Conservation (phyloP, 2,797 vertebrate species). For the Muscicapa comitata region DNA sequence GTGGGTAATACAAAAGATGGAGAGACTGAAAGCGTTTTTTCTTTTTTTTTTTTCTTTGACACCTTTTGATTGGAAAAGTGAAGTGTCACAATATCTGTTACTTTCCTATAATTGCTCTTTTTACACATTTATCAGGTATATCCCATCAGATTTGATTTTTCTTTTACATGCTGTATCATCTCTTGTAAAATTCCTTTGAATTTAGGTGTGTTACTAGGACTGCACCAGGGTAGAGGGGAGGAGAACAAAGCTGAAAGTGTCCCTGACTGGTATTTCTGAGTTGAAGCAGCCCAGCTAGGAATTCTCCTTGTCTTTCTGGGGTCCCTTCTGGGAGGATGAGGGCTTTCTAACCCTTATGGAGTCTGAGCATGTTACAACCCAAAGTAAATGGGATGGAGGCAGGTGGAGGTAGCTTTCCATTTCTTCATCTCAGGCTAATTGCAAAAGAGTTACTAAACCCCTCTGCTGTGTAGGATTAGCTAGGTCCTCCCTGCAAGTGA, state of each 20-base stretch:
- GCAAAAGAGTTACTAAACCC: not conserved
- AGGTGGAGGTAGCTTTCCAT: not conserved
- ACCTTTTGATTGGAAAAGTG: not conserved
- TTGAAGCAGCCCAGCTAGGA: not conserved
- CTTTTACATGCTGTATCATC: not conserved
- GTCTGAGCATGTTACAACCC: not conserved
- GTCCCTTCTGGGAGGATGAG: not conserved
- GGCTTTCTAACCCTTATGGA: not conserved
- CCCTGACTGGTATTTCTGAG: not conserved
- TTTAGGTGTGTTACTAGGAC: not conserved
- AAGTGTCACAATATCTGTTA: not conserved
- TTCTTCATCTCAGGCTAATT: not conserved
- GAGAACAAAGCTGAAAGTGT: not conserved
- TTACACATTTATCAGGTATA: not conserved
- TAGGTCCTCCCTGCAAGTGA: not conserved
- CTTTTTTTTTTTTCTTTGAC: not conserved
- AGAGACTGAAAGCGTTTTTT: not conserved
- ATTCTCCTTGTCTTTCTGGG: fast-evolving
- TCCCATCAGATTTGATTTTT: not conserved
- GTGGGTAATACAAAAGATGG: not conserved
- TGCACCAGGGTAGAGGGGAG: not conserved
- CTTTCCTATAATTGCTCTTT: not conserved
- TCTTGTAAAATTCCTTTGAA: not conserved
- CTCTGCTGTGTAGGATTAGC: not conserved
- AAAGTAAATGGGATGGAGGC: not conserved